Evolutionary conservation across 2,113 vertebrate species (phyloP), one percentile per base, ranked within the genome.

Genomic region (Macquaria australasica): DNA sequence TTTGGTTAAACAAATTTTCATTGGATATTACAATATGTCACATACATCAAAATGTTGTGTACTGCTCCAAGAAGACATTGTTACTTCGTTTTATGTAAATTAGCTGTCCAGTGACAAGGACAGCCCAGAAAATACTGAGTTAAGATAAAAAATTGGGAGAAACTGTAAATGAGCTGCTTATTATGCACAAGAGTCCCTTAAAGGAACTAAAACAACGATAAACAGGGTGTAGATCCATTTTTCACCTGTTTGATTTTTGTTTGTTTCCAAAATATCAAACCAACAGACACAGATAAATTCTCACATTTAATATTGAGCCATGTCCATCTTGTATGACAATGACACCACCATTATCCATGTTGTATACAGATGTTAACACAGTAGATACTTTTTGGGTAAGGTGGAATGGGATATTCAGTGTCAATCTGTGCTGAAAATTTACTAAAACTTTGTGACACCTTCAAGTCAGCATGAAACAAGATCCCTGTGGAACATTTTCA

Each of bases 401-500:
- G 6, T 45, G 6, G 12, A 66, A 67, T 41, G 15, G 11, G 58
- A 48, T 75, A 14, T 71, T 62, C 23, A 58, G 34, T 34, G 34
- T 34, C 34, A 41, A 25, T 23, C 3, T 56, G 10, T 23, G 3
- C 23, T 64, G 21, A 31, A 66, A 58, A 75, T 51, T 7, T 41
- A 50, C 15, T 14, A 11, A 48, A 39, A 39, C 16, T 39, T 43
- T 45, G 12, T 41, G 12, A 67, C n/a, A 62, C 55, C 25, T 15
- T 81, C 20, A 56, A 51, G 14, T 58, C 41, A 39, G 8, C 14
- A 48, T 45, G 23, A 68, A 41, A 31, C 25, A 69, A 64, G 16
- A 69, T 43, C 12, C 48, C 18, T 62, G 15, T 12, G 34, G n/a
- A 75, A 34, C 45, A n/a, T 53, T 77, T 82, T 87, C 18, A 73